Percentiles rank a stretch among this genome's conserved stretches.
These are phyloP conservation scores for Rhopalosiphum padi DNA, from an alignment of 1,140 invertebrate genomes.

Conservation along the genomic window DNA sequence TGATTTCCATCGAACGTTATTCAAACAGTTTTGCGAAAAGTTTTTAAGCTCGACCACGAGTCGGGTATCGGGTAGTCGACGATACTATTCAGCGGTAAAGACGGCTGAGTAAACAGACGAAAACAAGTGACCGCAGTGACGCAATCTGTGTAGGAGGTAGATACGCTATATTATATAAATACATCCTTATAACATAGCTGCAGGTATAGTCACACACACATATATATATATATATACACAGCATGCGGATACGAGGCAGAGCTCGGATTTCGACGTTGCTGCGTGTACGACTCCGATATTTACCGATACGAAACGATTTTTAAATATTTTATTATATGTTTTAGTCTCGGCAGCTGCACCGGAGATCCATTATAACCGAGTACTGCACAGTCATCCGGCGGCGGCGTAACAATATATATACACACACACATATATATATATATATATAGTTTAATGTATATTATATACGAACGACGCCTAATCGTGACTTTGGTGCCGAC, in stretches of 20 bases:
- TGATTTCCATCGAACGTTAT: not conserved
- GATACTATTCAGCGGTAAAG: too few relatives aligned
- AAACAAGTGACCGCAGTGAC: too few relatives aligned
- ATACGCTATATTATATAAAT: too few relatives aligned
- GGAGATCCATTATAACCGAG: not conserved
- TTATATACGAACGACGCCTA: not conserved
- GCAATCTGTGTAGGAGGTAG: too few relatives aligned
- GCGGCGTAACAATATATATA: not conserved
- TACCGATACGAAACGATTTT: not conserved
- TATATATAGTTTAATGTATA: too few relatives aligned
- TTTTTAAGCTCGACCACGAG: too few relatives aligned
- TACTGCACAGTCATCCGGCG: not conserved
- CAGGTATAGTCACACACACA: not conserved
- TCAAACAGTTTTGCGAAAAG: not conserved
- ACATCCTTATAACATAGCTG: too few relatives aligned
- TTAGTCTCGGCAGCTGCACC: not conserved
- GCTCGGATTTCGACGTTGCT: not conserved
- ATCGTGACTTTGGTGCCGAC: not conserved
- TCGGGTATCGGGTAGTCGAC: too few relatives aligned
- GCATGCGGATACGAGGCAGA: not conserved
- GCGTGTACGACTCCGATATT: not conserved
- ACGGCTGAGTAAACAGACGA: too few relatives aligned
- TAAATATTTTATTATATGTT: not conserved
- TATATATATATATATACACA: too few relatives aligned
- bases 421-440: too few relatives aligned